Base-by-base conservation (phyloP, 1,140 invertebrate species). In the Drosophila watanabei region DNA sequence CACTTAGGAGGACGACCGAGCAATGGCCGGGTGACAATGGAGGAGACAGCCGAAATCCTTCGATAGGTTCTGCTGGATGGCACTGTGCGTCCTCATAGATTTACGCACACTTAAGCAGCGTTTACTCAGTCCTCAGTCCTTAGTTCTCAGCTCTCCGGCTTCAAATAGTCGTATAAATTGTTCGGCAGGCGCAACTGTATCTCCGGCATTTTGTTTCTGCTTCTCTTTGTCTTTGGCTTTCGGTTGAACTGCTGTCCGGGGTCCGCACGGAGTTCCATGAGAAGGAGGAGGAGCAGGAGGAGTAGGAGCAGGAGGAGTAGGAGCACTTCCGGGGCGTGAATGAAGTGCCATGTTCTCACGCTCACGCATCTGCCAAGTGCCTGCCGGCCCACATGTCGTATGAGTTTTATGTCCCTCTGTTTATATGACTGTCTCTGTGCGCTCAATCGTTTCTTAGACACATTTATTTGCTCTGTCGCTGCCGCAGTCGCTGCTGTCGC, bases 311-410 rank as follows among this genome's bases (percentile, higher is more conserved):
- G 35, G 16, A 9, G 65, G 13, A 35, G 33, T 28, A 14, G 57
- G 24, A 54, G 39, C 52, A 72, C 48, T 79, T 79, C 66, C 46
- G 73, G 82, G 73, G 75, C 69, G 79, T 82, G 83, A 82, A 86
- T 86, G 75, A 86, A 87, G 83, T 86, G 83, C 59, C 75, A 86
- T 80, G 75, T 87, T 87, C 82, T 85, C 78, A 82, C 83, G 79
- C 83, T 84, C 79, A 82, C 83, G 83, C 83, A 82, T 79, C 78
- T 79, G 76, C 64, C 73, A 58, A 77, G 57, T 80, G 69, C 70
- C 52, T 43, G 65, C 65, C 76, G 75, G 69, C 63, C 63, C 75
- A 70, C 63, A 81, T 81, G 82, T 85, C 82, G 82, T 85, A 85
- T 85, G 82, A 82, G 83, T 82, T 87, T 86, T 86, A 79, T 87